Percentiles rank a stretch among this genome's conserved stretches.
Evolutionary conservation across 1,140 invertebrate species (phyloP).

Genomic region (Lethocerus indicus): DNA sequence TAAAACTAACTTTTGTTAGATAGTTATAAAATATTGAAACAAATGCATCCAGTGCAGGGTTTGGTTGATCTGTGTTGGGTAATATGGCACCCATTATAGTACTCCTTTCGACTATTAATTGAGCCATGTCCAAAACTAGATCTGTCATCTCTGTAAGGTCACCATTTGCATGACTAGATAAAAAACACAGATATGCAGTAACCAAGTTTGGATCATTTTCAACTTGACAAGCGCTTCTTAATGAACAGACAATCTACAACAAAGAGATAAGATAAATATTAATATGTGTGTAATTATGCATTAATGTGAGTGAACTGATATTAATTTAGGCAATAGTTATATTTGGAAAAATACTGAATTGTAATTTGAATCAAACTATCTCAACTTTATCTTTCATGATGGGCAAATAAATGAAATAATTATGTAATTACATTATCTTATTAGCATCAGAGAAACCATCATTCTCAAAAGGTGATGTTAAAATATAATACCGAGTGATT

Average conservation of each 20-base stretch:
- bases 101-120: constrained; percentile 82
- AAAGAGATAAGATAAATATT: not conserved
- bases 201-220: constrained; percentile 74
- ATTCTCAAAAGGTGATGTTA: no score
- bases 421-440: no score
- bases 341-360: no score
- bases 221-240: constrained; percentile 72
- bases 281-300: not conserved
- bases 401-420: no score
- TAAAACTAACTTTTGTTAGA: constrained; percentile 39
- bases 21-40: constrained; percentile 63
- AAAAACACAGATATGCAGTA: constrained; percentile 77
- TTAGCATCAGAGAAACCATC: no score
- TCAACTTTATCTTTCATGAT: not conserved
- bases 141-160: constrained; percentile 35
- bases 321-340: no score
- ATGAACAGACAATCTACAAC: constrained; percentile 33
- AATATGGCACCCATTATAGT: constrained; percentile 72
- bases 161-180: constrained; percentile 46
- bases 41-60: constrained; percentile 53
- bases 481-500: no score
- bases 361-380: not conserved
- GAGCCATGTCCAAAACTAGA: constrained; percentile 64
- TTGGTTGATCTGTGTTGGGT: constrained; percentile 37
- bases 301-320: not conserved